phyloP scores from a whole-genome alignment of 1,140 invertebrate genomes.

The Drosophila funebris region DNA sequence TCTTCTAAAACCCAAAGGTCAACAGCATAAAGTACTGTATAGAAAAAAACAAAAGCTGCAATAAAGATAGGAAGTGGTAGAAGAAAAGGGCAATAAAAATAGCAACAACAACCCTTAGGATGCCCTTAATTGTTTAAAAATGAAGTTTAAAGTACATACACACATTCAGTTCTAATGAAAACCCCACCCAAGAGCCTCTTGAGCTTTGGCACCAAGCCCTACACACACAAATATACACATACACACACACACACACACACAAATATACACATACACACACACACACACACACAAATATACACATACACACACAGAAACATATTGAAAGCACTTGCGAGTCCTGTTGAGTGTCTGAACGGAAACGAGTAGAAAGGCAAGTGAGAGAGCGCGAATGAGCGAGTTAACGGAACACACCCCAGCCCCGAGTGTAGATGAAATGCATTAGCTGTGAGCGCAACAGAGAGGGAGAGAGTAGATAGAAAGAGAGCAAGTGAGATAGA shows the following conservation, averaged over 20 bases:
- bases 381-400: slow-evolving; percentile 48
- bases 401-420: slow-evolving; percentile 62
- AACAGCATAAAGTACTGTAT: slow-evolving; percentile 35
- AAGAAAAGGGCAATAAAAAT: slow-evolving; percentile 33
- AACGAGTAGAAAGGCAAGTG: slow-evolving; percentile 52
- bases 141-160: slow-evolving; percentile 55
- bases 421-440: slow-evolving; percentile 32
- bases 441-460: slow-evolving; percentile 17
- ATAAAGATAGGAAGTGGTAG: slow-evolving; percentile 24
- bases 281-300: slow-evolving; percentile 1
- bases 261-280: slow-evolving; percentile 5
- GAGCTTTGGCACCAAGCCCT: slow-evolving; percentile 42
- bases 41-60: slow-evolving; percentile 27
- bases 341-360: slow-evolving; percentile 54
- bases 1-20: slow-evolving; percentile 32
- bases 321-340: slow-evolving; percentile 61
- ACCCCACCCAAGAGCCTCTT: slow-evolving; percentile 45
- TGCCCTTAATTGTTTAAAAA: slow-evolving; percentile 66
- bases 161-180: background rate
- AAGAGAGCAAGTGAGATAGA: slow-evolving; percentile 4
- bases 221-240: background rate
- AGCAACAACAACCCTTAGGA: slow-evolving; percentile 41
- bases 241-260: slow-evolving; percentile 1
- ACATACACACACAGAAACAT: too few relatives aligned
- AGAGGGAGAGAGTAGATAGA: slow-evolving; percentile 1